Percentiles rank a stretch among this genome's conserved stretches.
Evolutionary conservation across 2,888 invertebrate species (phyloP).

Genomic region (Epinotia brunnichana): DNA sequence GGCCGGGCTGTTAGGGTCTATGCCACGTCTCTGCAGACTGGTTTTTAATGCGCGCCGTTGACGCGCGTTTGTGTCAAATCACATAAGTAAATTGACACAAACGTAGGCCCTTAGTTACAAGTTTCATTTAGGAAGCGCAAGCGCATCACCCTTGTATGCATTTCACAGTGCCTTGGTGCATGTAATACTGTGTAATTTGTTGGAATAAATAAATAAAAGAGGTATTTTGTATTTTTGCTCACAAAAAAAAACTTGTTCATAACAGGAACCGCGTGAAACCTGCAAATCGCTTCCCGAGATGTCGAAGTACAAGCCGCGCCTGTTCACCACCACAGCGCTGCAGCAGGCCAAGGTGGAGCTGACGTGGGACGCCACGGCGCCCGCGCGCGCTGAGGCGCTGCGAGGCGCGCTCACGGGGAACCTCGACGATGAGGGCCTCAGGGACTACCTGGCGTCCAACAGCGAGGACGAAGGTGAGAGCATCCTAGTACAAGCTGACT

Average conservation of each 20-base stretch:
- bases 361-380: conserved; percentile 98
- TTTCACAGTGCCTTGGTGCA: too few species aligned
- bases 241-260: not conserved
- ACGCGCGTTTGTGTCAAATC: too few species aligned
- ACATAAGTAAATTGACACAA: too few species aligned
- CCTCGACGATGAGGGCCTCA: conserved; percentile 88
- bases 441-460: conserved; percentile 91
- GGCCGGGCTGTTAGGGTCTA: too few species aligned
- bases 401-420: conserved; percentile 82
- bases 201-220: too few species aligned
- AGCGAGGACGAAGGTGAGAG: conserved; percentile 78
- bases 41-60: too few species aligned
- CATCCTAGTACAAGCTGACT: not conserved
- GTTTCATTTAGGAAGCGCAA: too few species aligned
- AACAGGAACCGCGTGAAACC: conserved; percentile 88
- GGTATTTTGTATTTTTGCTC: too few species aligned
- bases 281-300: conserved; percentile 90
- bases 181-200: too few species aligned
- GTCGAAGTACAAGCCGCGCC: conserved; percentile 90
- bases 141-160: too few species aligned
- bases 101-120: too few species aligned
- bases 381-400: conserved; percentile 88
- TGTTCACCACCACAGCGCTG: conserved; percentile 94
- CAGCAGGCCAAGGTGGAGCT: conserved; percentile 91
- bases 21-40: too few species aligned